Base-by-base conservation (phyloP, 2,113 vertebrate genomes). In the Cottus gobio region DNA sequence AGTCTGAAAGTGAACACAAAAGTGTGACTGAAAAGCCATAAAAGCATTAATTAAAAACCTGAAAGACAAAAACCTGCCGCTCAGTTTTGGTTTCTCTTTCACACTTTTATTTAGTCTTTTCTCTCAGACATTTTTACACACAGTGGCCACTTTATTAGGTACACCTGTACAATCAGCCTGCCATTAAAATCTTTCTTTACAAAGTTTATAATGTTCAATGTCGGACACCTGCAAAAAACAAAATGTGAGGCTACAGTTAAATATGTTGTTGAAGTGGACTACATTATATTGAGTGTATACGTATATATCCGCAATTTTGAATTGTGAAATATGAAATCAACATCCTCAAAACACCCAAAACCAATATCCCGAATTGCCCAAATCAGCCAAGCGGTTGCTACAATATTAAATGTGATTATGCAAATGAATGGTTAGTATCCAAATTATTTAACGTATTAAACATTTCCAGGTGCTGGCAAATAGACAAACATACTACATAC, bases 1-100 rank as follows among this genome's bases (percentile, higher is more conserved):
- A 24, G 66, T 65, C 62, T 63, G 61, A 77, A 57, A 77, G 37
- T 15, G 22, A 73, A 77, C 77, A 46, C 30, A 36, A 48, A 46
- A 28, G 54, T 7, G 0, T 26, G 28, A 7, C 28, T 5, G 13
- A 0, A 63, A 34, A 24, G 6, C 13, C n/a, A 42, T 15, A 2
- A 7, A 7, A 22, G 1, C 3, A 28, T 10, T 28, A 16, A 13
- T 26, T 1, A 7, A 42, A 64, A 65, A 3, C 7, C 5, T 65
- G 15, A 5, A 16, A 42, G n/a, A 20, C 9, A 5, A 31, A 30
- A 28, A 15, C 57, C 34, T 36, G 31, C 31, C 0, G 60, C 37
- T 42, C 24, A 7, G 18, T 16, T 60, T 71, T 22, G 9, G 3
- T 58, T 62, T n/a, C 16, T 62, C 20, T 12, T 62, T 62, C 9